Percentiles rank a stretch among this genome's conserved stretches.
phyloP scores from a whole-genome alignment of 2,113 vertebrate species.

The Calyptommatus sinebrachiatus region DNA sequence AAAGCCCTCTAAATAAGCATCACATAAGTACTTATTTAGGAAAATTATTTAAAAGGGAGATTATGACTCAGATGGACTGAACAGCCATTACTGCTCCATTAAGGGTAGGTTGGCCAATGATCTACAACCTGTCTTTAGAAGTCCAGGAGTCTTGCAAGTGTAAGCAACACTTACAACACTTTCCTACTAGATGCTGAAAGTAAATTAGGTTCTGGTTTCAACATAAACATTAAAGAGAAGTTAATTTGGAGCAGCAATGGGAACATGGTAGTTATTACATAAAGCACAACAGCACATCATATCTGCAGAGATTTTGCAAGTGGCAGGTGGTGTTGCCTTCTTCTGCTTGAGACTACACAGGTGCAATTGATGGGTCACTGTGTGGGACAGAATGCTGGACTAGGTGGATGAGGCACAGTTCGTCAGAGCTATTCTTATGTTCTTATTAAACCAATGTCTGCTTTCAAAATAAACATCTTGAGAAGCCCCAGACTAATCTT shows the following conservation, averaged over 20 bases:
- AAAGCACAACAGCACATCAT: too few species aligned
- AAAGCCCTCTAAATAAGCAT: slow-evolving; percentile 13
- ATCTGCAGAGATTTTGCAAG: background rate
- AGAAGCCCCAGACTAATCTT: background rate
- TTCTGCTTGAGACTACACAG: too few species aligned
- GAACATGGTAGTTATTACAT: background rate
- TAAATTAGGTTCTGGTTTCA: too few species aligned
- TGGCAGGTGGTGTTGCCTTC: background rate
- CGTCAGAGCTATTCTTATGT: too few species aligned
- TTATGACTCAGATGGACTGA: background rate
- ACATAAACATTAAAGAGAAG: background rate
- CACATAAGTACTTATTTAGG: slow-evolving; percentile 13
- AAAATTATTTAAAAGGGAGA: slow-evolving; percentile 27
- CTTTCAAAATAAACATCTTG: background rate
- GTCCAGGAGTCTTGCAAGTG: background rate
- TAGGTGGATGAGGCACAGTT: too few species aligned
- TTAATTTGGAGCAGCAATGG: background rate
- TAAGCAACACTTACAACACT: too few species aligned
- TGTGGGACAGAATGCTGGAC: too few species aligned
- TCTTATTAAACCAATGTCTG: background rate
- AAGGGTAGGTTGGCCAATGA: background rate
- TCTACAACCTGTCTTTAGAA: background rate
- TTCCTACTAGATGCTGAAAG: background rate
- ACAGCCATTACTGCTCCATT: background rate
- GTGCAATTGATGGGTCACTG: too few species aligned